Evolutionary conservation across 2,888 invertebrate genomes (phyloP), one percentile per base, ranked within the genome.

Genomic region (Clunio marinus): DNA sequence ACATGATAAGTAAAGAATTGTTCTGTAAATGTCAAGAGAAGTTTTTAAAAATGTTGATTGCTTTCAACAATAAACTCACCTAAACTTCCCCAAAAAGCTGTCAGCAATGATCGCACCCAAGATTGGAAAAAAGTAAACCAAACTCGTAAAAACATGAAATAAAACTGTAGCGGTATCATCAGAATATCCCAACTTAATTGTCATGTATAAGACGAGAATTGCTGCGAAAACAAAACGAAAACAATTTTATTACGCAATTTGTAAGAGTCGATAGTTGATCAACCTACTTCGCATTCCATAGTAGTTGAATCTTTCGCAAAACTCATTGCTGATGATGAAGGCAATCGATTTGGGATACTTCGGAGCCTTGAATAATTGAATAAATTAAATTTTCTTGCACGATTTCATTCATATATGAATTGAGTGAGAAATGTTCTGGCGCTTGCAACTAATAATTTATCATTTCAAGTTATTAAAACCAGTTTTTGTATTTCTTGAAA

Each of bases 41-140:
- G n/a, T n/a, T n/a, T n/a, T n/a, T 8, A 5, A 20, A 15, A 35
- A 7, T 68, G 37, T 46, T 1, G n/a, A 41, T 32, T 32, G 32
- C 10, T 5, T 13, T 62, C 17, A 41, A 59, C 10, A 25, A 25
- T n/a, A 2, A 45, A 17, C 5, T 17, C 7, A 27, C 35, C 1
- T 88, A 80, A 91, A 98, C 80, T 94, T 91, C 63, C 97, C 97
- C 55, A 96, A 81, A 81, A 86, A 88, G 70, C 94, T 92, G 78
- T 98, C 98, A 0, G 98, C 95, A 41, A 98, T 79, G 75, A 97
- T 90, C 25, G 97, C 97, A 1, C 98, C 98, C 28, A 95, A 74
- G 1, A 96, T 73, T 0, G 96, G 95, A 72, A 91, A 91, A 79
- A 93, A 88, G 81, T 92, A 98, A 8, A 91, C 92, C 73, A 96